Conservation (phyloP, 2,888 invertebrate genomes). For the Caenorhabditis virilis region DNA sequence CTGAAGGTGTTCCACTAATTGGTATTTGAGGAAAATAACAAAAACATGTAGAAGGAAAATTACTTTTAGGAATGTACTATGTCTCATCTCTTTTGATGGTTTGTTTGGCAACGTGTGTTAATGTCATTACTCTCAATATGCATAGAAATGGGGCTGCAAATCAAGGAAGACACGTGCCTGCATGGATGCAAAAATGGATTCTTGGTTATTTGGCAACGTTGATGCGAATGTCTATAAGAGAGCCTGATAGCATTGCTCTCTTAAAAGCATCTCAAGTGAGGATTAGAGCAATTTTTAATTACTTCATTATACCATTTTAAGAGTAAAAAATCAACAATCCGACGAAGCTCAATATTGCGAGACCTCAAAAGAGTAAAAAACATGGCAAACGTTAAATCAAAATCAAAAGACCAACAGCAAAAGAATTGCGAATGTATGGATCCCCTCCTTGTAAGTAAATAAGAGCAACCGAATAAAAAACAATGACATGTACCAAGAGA, state of each 20-base stretch:
- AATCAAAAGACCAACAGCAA: conserved; percentile 27
- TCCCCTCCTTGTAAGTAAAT: conserved; percentile 18
- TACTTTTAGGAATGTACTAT: conserved; percentile 72
- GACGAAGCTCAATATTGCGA: conserved; percentile 61
- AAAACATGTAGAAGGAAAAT: conserved; percentile 4
- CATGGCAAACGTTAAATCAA: conserved; percentile 56
- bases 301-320: conserved; percentile 14
- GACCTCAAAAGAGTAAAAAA: conserved; percentile 65
- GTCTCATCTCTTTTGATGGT: conserved; percentile 73
- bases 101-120: conserved; percentile 73
- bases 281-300: neutral
- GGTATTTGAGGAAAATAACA: conserved; percentile 66
- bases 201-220: conserved; percentile 65
- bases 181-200: conserved; percentile 60
- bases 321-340: conserved; percentile 61
- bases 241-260: conserved; percentile 66
- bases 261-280: conserved; percentile 63
- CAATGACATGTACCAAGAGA: too few relatives aligned
- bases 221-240: conserved; percentile 63
- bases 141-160: conserved; percentile 72
- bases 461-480: neutral
- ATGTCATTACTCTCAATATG: conserved; percentile 83
- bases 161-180: conserved; percentile 58
- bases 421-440: conserved; percentile 56
- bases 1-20: conserved; percentile 74